Percentiles rank a stretch among this genome's conserved stretches.
Evolutionary conservation across 2,888 invertebrate genomes (phyloP).

Genomic region (Orthosia gothica): DNA sequence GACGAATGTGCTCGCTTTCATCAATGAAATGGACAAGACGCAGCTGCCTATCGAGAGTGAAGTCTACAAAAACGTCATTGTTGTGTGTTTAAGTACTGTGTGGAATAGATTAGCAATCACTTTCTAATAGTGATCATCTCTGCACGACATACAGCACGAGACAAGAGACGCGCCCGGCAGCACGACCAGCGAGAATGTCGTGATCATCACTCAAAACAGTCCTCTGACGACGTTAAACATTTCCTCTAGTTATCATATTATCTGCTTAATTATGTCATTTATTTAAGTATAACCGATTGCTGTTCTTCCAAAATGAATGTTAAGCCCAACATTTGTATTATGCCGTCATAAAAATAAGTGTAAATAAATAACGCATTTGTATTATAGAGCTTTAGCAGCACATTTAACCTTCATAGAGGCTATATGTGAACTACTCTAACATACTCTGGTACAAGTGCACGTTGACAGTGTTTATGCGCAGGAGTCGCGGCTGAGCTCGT

Average conservation of each 20-base stretch:
- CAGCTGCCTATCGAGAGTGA: constrained; percentile 45
- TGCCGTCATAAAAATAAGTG: no score
- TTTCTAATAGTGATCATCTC: constrained; percentile 55
- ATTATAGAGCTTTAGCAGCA: background rate
- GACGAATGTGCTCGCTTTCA: constrained; percentile 23
- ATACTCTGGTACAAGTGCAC: background rate
- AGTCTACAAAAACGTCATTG: constrained; percentile 47
- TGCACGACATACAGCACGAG: constrained; percentile 38
- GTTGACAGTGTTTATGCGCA: background rate
- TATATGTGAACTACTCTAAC: background rate
- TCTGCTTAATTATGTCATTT: background rate
- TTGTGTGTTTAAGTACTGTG: constrained; percentile 21
- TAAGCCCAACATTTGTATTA: background rate
- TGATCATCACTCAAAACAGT: background rate
- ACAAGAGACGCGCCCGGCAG: background rate
- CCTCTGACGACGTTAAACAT: background rate
- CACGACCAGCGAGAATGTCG: background rate
- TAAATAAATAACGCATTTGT: background rate
- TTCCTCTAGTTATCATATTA: background rate
- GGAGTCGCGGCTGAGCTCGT: background rate
- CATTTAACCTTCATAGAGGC: background rate
- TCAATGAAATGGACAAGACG: constrained; percentile 14
- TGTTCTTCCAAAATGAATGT: background rate
- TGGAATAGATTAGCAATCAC: constrained; percentile 52
- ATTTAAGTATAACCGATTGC: background rate